Base-by-base conservation (phyloP, 2,797 vertebrate species). In the Cryptoprocta ferox region DNA sequence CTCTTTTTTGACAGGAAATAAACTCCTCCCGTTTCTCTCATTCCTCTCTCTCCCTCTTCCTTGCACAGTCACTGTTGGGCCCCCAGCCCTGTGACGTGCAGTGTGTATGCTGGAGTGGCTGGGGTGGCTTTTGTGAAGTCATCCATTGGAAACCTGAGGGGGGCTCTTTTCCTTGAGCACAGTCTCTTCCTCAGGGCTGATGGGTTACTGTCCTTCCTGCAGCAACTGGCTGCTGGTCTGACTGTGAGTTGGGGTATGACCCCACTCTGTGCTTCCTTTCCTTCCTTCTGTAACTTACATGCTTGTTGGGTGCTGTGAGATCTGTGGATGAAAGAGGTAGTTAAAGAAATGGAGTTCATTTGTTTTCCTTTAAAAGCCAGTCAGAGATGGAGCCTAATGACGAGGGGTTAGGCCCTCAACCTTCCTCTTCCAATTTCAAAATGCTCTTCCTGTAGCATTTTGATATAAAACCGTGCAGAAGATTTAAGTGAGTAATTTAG, bases 91-190 rank as follows among this genome's bases (percentile, higher is more conserved):
- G 30, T 35, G 28, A 63, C 0, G 1, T 18, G 24, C 32, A 37
- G 3, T 0, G 50, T 35, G 24, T 0, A 0, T 10, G 10, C n/a
- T 19, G 0, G 56, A 19, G 19, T 56, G 12, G 5, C 39, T 0
- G 0, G 16, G 16, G 32, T 48, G 32, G 45, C 37, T 88, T 82
- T 76, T 61, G n/a, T n/a, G 11, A 63, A 39, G 3, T 26, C 15
- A 9, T 53, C 19, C 12, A 0, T 26, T 24, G 21, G 37, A 53
- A 37, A 19, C 35, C 35, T 1, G 11, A 88, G 37, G 45, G 14
- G 6, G 3, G 24, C 42, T 21, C 37, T 78, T 39, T 59, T 39
- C 6, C 18, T 24, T 71, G 63, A 76, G 16, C 4, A 16, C 6
- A 13, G 37, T 37, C 42, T 91, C 66, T 71, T 45, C 5, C 16